These are phyloP conservation scores for Muscicapa striata DNA, from an alignment of 2,797 vertebrate species.

Conservation along the genomic window DNA sequence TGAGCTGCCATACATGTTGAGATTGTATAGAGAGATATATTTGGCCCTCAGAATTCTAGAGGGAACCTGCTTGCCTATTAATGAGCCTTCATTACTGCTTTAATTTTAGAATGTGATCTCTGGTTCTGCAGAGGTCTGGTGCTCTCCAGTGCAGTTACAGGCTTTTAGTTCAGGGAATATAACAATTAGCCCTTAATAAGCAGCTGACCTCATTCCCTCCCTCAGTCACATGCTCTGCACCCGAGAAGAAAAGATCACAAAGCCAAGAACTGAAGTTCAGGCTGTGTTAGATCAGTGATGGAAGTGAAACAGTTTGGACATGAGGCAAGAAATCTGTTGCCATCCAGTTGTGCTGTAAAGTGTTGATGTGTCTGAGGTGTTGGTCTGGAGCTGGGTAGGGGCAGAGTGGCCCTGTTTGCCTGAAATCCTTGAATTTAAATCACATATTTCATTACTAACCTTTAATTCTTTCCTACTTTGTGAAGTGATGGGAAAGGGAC, in stretches of 20 bases:
- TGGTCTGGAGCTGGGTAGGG: neutral
- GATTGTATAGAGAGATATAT: neutral
- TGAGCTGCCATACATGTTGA: rapidly evolving
- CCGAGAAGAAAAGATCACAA: neutral
- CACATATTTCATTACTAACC: neutral
- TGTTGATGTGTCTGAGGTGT: neutral
- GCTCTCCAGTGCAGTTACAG: neutral
- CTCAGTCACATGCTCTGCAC: neutral
- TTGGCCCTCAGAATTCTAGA: neutral
- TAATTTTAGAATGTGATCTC: slow-evolving; percentile 31
- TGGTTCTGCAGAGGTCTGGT: neutral
- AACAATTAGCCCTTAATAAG: slow-evolving; percentile 16
- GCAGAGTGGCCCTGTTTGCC: neutral
- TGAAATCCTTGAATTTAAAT: neutral
- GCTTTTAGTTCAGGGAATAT: neutral
- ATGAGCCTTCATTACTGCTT: slow-evolving; percentile 11
- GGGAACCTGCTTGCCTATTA: slow-evolving; percentile 11
- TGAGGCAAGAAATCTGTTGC: neutral
- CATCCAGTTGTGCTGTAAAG: neutral
- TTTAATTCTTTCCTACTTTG: neutral
- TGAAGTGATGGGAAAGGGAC: neutral
- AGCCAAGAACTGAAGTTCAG: neutral
- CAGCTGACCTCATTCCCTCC: slow-evolving; percentile 26
- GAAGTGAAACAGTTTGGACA: neutral
- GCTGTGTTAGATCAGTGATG: neutral